These are phyloP conservation scores for Caenorhabditis sp. DNA, from an alignment of 2,888 invertebrate species.

Conservation along the genomic window DNA sequence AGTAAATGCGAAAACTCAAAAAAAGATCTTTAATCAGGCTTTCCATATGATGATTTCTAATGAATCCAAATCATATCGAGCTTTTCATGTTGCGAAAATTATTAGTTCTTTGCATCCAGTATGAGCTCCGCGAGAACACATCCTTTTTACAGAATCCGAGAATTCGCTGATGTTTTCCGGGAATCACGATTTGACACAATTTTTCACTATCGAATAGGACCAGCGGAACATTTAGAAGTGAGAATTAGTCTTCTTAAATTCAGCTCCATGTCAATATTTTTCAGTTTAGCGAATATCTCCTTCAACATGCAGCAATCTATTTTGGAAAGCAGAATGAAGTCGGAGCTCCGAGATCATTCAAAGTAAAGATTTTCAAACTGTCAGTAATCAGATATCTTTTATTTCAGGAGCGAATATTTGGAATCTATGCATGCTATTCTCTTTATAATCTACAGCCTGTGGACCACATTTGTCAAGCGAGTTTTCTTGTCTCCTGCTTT, in stretches of 20 bases:
- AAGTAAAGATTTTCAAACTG: not conserved
- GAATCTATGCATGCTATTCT: constrained; percentile 69
- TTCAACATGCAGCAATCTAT: constrained; percentile 66
- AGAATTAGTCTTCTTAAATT: not conserved
- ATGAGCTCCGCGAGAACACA: too few relatives aligned
- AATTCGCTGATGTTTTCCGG: constrained; percentile 63
- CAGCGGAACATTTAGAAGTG: constrained; percentile 71
- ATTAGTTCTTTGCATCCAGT: too few relatives aligned
- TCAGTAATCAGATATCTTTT: not conserved
- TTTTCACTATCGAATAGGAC: constrained; percentile 59
- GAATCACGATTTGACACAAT: constrained; percentile 62
- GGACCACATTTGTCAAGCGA: constrained; percentile 68
- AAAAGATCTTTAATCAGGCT: too few relatives aligned
- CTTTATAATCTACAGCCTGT: constrained; percentile 69
- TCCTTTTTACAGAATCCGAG: constrained; percentile 57
- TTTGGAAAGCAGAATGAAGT: constrained; percentile 52
- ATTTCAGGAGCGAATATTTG: constrained; percentile 69
- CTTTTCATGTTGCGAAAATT: too few relatives aligned
- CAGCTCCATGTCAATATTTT: constrained; percentile 36
- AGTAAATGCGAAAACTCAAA: constrained; percentile 39
- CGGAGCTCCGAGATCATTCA: not conserved
- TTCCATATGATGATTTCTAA: too few relatives aligned
- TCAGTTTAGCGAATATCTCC: constrained; percentile 70
- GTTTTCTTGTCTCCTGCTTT: not conserved
- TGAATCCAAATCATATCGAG: too few relatives aligned